phyloP scores from a whole-genome alignment of 2,888 invertebrate species.

The Blera fallax region DNA sequence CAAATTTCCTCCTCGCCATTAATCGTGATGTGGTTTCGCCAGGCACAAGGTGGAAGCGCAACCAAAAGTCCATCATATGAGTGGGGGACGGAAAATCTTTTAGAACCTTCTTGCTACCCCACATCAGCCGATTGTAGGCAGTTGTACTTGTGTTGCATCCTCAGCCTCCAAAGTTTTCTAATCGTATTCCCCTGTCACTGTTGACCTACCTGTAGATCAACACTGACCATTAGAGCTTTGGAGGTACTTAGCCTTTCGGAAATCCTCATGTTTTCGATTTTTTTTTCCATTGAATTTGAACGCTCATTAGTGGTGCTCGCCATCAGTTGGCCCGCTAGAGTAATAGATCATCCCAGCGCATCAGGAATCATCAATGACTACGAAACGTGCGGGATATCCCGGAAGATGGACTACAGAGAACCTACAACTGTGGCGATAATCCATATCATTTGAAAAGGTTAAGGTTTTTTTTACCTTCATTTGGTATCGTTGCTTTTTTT shows the following conservation, averaged over 20 bases:
- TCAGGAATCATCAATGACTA: slow-evolving; percentile 51
- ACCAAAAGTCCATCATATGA: slow-evolving; percentile 50
- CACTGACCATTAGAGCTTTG: neutral
- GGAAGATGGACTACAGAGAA: slow-evolving; percentile 23
- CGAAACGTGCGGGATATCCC: slow-evolving; percentile 30
- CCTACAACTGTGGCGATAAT: slow-evolving; percentile 38
- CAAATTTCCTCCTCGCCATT: slow-evolving; percentile 72
- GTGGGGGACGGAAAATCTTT: slow-evolving; percentile 38
- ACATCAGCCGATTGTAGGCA: slow-evolving; percentile 1
- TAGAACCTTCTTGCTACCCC: slow-evolving; percentile 22
- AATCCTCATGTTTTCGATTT: slow-evolving; percentile 20
- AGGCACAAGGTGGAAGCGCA: slow-evolving; percentile 36
- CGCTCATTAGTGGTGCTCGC: slow-evolving; percentile 43
- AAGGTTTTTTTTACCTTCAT: neutral
- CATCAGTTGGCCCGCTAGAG: slow-evolving; percentile 18
- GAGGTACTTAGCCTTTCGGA: neutral
- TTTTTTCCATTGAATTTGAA: slow-evolving; percentile 1
- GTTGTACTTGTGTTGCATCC: neutral
- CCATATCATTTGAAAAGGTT: slow-evolving; percentile 34
- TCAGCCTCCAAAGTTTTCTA: slow-evolving; percentile 3
- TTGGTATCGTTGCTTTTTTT: neutral
- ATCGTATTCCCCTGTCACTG: neutral
- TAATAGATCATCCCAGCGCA: slow-evolving; percentile 62
- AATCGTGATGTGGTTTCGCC: slow-evolving; percentile 71
- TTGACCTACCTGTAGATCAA: slow-evolving; percentile 17